A percentile compares a stretch with the other conserved stretches of the same genome.
Evolutionary conservation across 53 echinoderm and acorn worm species (phyloP).

Genomic region (Zoroaster sp.): DNA sequence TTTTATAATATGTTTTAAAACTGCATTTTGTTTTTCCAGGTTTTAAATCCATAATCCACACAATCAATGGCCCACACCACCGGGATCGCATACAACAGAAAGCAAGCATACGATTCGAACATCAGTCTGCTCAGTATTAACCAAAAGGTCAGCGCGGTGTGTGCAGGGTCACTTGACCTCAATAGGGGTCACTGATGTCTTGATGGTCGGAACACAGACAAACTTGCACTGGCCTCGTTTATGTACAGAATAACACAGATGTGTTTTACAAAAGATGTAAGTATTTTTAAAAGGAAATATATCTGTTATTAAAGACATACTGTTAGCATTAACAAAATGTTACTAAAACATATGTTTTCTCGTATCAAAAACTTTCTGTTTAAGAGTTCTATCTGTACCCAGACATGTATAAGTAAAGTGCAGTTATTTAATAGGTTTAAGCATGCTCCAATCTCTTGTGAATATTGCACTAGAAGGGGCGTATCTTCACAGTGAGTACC

Average conservation of each 20-base stretch:
- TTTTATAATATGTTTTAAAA: too few relatives aligned
- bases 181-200: conserved; percentile 74
- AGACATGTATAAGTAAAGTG: too few relatives aligned
- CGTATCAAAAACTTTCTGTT: too few relatives aligned
- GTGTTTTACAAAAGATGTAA: conserved; percentile 94
- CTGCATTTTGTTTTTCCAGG: conserved; percentile 69
- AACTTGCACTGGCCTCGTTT: too few relatives aligned
- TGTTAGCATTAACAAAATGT: too few relatives aligned
- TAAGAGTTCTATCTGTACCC: too few relatives aligned
- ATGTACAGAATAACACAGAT: conserved; percentile 98
- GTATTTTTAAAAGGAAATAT: conserved; percentile 10
- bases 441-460: too few relatives aligned
- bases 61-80: conserved; percentile 39
- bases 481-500: too few relatives aligned
- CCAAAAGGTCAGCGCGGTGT: conserved; percentile 77
- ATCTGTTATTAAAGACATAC: too few relatives aligned
- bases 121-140: conserved; percentile 91
- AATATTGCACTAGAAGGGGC: too few relatives aligned
- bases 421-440: too few relatives aligned
- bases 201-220: conserved; percentile 95
- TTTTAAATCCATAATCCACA: conserved; percentile 95
- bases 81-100: conserved; percentile 69
- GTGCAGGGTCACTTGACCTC: conserved; percentile 83
- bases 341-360: too few relatives aligned
- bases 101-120: conserved; percentile 78